These are phyloP conservation scores for Aurelia sp. DNA, from an alignment of 30 jellyfish, hydroid and myxozoan genomes.

Conservation along the genomic window DNA sequence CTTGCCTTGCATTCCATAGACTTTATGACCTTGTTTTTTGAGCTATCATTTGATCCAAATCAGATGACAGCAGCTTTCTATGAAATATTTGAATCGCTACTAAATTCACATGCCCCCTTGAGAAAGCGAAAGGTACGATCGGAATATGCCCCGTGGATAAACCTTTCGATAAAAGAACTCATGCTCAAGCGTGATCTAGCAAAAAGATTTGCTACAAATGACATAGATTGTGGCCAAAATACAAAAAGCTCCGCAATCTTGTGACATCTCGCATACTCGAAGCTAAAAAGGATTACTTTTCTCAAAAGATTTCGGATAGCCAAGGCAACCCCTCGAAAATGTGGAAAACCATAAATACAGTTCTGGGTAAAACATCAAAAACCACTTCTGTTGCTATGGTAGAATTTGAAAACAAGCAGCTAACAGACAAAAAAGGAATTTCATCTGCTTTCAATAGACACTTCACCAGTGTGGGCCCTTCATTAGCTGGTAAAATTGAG, in stretches of 20 bases:
- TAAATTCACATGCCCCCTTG: conserved; percentile 38
- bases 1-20: conserved; percentile 26
- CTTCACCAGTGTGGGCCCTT: conserved; percentile 13
- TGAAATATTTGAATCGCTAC: conserved; percentile 33
- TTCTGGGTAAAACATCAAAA: conserved; percentile 16
- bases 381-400: conserved; percentile 32
- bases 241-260: conserved; percentile 9
- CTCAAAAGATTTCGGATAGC: conserved; percentile 2
- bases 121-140: conserved; percentile 1
- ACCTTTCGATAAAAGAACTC: conserved; percentile 32
- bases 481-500: too few species aligned
- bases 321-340: conserved; percentile 39
- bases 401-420: conserved; percentile 27
- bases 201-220: not conserved
- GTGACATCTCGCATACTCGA: conserved; percentile 23
- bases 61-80: conserved; percentile 35
- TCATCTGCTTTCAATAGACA: conserved; percentile 37
- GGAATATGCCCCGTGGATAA: conserved; percentile 42
- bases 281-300: conserved; percentile 22
- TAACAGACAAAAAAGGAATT: conserved; percentile 41
- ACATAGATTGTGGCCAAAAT: not conserved
- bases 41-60: conserved; percentile 31
- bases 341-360: conserved; percentile 20
- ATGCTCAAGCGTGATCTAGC: not conserved
- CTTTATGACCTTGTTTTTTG: conserved; percentile 13